Evolutionary conservation across 2,888 invertebrate genomes (phyloP), one percentile per base, ranked within the genome.

Genomic region (Bombylius major): DNA sequence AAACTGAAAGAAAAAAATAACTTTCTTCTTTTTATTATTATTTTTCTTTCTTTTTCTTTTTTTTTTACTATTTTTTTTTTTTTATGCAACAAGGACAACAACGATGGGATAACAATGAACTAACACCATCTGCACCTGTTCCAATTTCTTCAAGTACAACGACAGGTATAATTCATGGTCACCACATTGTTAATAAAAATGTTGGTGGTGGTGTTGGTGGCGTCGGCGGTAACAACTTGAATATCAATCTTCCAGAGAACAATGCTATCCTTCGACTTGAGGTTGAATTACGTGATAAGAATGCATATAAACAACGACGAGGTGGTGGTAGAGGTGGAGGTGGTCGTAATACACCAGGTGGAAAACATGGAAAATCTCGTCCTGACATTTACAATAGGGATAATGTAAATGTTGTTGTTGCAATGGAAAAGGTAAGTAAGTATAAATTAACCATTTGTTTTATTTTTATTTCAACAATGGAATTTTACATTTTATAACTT

Each of bases 391-490:
- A 48, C 45, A 71, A 75, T 61, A 76, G 77, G 58, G 69, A 70
- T 58, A 77, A 77, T 63, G 69, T 71, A 61, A 76, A 76, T 61
- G 77, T 79, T 56, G 77, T 80, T 61, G 78, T 84, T 58, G 82
- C 85, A 32, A 82, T 84, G 79, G 85, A 85, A 74, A 83, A 78
- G 73, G 73, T 73, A 66, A 64, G 67, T 51, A 42, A 47, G 12
- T 45, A 39, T 36, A 36, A 36, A 23, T 53, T 45, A 7, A 39
- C 39, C 11, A 39, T 39, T 39, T 39, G 2, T 39, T 23, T 23
- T 23, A 23, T 23, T 23, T 23, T 23, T 23, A 23, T 23, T 23
- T 23, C 23, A 23, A 23, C 23, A 23, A 23, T 23, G 23, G 23
- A 3, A 23, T 23, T 23, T 23, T 23, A 2, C 23, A 23, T 23